Conservation (phyloP, 2,113 vertebrate species). For the Melanostigma gelatinosum region DNA sequence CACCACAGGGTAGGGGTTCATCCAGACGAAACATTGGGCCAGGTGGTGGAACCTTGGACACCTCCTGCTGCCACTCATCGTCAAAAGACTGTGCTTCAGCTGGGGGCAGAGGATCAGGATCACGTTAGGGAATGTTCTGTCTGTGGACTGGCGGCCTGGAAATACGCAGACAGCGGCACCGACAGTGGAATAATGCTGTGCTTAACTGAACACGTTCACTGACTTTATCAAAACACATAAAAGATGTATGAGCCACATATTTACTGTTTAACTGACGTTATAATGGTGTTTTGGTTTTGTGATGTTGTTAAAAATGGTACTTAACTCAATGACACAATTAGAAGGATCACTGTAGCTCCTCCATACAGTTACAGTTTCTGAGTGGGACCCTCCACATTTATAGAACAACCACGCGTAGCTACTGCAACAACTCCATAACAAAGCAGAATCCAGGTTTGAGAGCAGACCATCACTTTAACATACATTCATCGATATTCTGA, state of each 20-base stretch:
- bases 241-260: background rate
- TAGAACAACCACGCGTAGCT: background rate
- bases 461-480: slow-evolving; percentile 41
- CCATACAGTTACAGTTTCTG: no score
- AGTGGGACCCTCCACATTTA: background rate
- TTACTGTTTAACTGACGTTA: background rate
- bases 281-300: background rate
- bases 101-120: slow-evolving; percentile 64
- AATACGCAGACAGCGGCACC: background rate
- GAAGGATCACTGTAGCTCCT: background rate
- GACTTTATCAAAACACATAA: background rate
- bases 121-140: slow-evolving; percentile 16
- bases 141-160: background rate
- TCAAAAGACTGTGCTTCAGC: slow-evolving; percentile 91
- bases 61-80: slow-evolving; percentile 89
- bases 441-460: background rate
- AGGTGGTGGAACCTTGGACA: slow-evolving; percentile 83
- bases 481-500: slow-evolving; percentile 94
- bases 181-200: background rate
- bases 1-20: slow-evolving; percentile 63
- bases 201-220: background rate
- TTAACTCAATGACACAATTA: background rate
- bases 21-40: slow-evolving; percentile 69
- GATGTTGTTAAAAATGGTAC: background rate
- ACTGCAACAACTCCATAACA: background rate